phyloP scores from a whole-genome alignment of 2,797 vertebrate species.

The Sibirionetta formosa region DNA sequence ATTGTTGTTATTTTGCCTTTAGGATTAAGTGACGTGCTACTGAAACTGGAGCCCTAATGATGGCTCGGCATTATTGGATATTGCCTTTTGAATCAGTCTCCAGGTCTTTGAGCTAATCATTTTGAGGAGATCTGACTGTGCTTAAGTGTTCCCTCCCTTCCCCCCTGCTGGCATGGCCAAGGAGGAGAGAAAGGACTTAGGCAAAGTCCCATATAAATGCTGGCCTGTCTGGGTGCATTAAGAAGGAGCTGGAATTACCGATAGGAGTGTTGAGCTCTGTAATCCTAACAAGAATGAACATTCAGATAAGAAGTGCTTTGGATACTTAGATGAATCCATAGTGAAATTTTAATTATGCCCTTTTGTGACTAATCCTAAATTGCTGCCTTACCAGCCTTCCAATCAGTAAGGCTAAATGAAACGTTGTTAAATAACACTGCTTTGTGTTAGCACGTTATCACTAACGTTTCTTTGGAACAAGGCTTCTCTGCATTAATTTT shows the following conservation, averaged over 20 bases:
- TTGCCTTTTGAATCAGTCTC: constrained; percentile 4
- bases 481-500: not conserved
- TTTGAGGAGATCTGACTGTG: not conserved
- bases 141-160: not conserved
- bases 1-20: constrained; percentile 21
- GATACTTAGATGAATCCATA: not conserved
- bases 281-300: not conserved
- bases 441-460: not conserved
- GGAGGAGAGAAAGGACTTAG: constrained; percentile 3
- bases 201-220: not conserved
- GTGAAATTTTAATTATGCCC: constrained; percentile 35
- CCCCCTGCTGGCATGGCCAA: not conserved
- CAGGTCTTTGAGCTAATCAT: constrained; percentile 25
- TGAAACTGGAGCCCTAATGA: not conserved
- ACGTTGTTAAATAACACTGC: not conserved
- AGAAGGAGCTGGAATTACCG: constrained; percentile 17
- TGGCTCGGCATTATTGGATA: not conserved
- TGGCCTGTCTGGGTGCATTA: not conserved
- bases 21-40: not conserved
- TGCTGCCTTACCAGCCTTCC: constrained; percentile 43
- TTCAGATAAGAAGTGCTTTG: constrained; percentile 21
- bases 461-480: not conserved
- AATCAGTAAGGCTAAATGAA: not conserved
- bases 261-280: not conserved
- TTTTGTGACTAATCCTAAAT: constrained; percentile 42